Percentiles rank a stretch among this genome's conserved stretches.
These are phyloP conservation scores for Tanypteryx hageni DNA, from an alignment of 2,888 invertebrate genomes.

Conservation along the genomic window DNA sequence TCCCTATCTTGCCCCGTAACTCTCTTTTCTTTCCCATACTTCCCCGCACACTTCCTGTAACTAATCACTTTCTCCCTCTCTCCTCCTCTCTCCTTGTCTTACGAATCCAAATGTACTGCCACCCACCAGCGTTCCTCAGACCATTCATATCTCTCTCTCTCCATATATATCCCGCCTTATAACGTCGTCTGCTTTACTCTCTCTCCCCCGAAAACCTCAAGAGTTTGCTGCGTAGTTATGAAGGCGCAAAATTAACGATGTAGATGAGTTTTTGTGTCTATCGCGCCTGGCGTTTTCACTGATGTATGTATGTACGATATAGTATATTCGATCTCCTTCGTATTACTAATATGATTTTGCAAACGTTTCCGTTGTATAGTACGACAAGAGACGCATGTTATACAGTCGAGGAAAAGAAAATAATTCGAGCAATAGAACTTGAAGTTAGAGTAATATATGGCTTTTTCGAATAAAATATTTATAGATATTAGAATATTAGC, in stretches of 20 bases:
- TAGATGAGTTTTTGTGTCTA: neutral
- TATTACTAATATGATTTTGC: no score
- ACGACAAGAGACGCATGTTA: no score
- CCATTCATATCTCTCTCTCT: neutral
- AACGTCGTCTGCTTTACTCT: no score
- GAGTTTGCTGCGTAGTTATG: neutral
- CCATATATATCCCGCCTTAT: neutral
- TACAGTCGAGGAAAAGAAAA: no score
- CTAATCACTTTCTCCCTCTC: slow-evolving; percentile 33
- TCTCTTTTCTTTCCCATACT: neutral
- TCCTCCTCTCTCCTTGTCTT: neutral
- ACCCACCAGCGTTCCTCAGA: neutral
- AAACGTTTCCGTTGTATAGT: no score
- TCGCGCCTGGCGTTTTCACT: no score
- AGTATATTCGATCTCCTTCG: no score
- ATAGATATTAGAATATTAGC: no score
- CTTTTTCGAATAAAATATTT: no score
- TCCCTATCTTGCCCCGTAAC: neutral
- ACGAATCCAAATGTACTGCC: neutral
- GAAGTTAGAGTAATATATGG: no score
- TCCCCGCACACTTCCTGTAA: slow-evolving; percentile 46
- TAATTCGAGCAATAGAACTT: no score
- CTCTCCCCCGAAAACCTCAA: neutral
- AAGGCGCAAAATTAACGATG: neutral
- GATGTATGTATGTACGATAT: no score